phyloP scores from a whole-genome alignment of 1,140 invertebrate species.

The Macrocentrus cingulum region DNA sequence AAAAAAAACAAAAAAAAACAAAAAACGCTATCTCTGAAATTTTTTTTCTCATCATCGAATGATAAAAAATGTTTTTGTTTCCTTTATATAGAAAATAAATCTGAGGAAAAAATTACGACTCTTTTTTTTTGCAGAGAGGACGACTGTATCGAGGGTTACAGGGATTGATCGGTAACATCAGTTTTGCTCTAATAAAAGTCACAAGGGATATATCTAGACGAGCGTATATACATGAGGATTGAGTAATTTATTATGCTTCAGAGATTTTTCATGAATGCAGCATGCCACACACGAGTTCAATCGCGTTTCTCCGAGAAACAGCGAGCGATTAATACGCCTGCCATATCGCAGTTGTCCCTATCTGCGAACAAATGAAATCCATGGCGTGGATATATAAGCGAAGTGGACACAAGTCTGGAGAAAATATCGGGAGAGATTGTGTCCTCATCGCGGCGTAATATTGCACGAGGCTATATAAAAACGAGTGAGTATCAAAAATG shows the following conservation, averaged over 20 bases:
- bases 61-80: no score
- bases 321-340: background rate
- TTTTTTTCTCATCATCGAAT: no score
- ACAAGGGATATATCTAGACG: conserved; percentile 4
- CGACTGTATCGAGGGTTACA: background rate
- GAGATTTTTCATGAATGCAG: conserved; percentile 8
- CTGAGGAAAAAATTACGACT: no score
- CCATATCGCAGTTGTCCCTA: background rate
- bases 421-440: conserved; percentile 27
- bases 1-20: no score
- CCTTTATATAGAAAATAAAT: no score
- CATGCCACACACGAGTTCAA: background rate
- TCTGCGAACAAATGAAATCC: background rate
- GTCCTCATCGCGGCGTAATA: conserved; percentile 12
- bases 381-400: background rate
- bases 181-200: conserved; percentile 21
- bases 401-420: conserved; percentile 13
- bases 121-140: background rate
- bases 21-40: no score
- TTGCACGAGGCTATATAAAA: conserved; percentile 9
- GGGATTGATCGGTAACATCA: conserved; percentile 18
- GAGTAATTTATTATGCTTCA: conserved; percentile 15
- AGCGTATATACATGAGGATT: background rate
- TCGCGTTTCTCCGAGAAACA: background rate
- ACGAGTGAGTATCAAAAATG: conserved; percentile 21